Evolutionary conservation across 2,888 invertebrate species (phyloP), one percentile per base, ranked within the genome.

Genomic region (Timandra comae): DNA sequence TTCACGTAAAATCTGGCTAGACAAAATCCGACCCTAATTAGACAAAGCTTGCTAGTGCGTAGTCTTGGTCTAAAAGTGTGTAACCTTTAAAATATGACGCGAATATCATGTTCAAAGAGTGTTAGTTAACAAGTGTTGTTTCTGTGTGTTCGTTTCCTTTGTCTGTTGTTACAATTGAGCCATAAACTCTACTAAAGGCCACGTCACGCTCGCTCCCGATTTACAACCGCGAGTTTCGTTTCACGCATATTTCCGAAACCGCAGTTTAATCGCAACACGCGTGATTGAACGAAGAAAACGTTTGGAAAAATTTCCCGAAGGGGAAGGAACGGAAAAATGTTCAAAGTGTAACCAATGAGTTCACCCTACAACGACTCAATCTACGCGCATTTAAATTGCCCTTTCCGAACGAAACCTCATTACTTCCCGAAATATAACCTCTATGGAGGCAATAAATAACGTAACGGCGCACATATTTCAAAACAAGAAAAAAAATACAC

Each of bases 351-450:
- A 63, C 70, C 71, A 62, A 65, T 63, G 64, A 59, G 51, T 65
- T 56, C 60, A 56, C 63, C 70, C 70, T 66, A 37, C 43, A 76
- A 81, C 79, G 76, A 75, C 82, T 82, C 84, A 81, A 82, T 84
- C 79, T 80, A 75, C 76, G 78, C 74, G 72, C 79, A 80, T 81
- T 80, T 72, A 81, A 79, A 84, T 82, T 82, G 82, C 82, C 80
- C 79, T 80, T 80, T 75, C 80, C 77, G 79, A 84, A 81, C 78
- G 69, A 78, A 82, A 81, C 76, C 82, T 85, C 82, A 82, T 85
- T 84, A 84, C 82, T 80, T 76, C 77, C 80, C 78, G 77, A 80
- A 79, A 80, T 79, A 76, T 80, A 84, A 82, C 82, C 82, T 82
- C 82, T 75, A 78, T 79, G 82, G 82, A 73, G 69, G 68, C 77